Evolutionary conservation across 2,797 vertebrate genomes (phyloP).

Genomic region (Falco novaeseelandiae): DNA sequence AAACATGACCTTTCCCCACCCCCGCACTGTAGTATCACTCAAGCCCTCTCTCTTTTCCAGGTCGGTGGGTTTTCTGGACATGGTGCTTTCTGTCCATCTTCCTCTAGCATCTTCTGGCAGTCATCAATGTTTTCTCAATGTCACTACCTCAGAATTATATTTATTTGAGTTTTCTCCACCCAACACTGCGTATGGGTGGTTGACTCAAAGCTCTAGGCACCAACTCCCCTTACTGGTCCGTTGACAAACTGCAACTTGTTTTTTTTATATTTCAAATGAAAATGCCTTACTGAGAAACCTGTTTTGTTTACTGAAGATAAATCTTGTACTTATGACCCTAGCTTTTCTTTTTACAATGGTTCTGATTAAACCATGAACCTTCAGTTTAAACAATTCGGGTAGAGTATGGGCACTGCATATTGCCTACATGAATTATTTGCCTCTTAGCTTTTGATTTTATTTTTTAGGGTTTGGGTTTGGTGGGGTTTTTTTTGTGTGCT

Average conservation of each 20-base stretch:
- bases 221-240: slow-evolving; percentile 59
- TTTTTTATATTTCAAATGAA: background rate
- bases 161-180: slow-evolving; percentile 23
- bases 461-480: background rate
- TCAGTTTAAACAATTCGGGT: background rate
- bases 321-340: background rate
- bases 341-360: background rate
- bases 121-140: background rate
- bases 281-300: background rate
- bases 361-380: slow-evolving; percentile 28
- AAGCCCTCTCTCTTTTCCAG: background rate
- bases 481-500: background rate
- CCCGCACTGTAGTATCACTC: background rate
- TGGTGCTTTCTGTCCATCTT: background rate
- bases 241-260: slow-evolving; percentile 26
- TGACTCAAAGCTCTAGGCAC: slow-evolving; percentile 40
- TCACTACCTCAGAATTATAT: background rate
- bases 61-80: background rate
- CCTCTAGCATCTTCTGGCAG: background rate
- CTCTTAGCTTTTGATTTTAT: background rate
- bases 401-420: background rate
- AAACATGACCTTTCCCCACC: background rate
- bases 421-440: background rate
- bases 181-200: background rate
- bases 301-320: background rate